A percentile compares a stretch with the other conserved stretches of the same genome.
These are phyloP conservation scores for Patella ulyssiponensis DNA, from an alignment of 2,888 invertebrate species.

Conservation along the genomic window DNA sequence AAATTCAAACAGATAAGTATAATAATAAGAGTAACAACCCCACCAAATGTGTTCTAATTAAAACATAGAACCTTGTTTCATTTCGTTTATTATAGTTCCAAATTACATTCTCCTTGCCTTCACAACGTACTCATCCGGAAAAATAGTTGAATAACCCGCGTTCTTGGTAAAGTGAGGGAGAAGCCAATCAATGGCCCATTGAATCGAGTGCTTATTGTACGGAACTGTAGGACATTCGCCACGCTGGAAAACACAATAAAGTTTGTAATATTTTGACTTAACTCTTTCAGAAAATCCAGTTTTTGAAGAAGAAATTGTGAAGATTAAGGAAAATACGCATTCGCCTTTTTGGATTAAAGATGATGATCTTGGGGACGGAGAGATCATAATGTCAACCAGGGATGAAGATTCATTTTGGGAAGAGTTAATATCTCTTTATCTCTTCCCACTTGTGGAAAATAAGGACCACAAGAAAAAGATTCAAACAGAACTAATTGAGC, in stretches of 20 bases:
- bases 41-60: too few relatives aligned
- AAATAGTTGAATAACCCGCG: too few relatives aligned
- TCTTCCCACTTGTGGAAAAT: constrained; percentile 92
- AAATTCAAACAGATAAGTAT: neutral
- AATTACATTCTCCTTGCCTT: too few relatives aligned
- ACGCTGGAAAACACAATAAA: too few relatives aligned
- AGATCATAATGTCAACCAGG: constrained; percentile 70
- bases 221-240: too few relatives aligned
- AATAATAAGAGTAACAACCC: too few relatives aligned
- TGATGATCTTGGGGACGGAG: constrained; percentile 30
- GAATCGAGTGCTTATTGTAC: too few relatives aligned
- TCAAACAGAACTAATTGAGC: constrained; percentile 80
- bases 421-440: constrained; percentile 92
- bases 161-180: too few relatives aligned
- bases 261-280: neutral
- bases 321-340: neutral
- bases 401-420: constrained; percentile 93
- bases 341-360: constrained; percentile 51
- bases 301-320: constrained; percentile 30
- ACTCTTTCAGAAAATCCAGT: constrained; percentile 44
- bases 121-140: too few relatives aligned
- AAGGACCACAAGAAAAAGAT: constrained; percentile 77
- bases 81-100: too few relatives aligned
- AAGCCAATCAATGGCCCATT: too few relatives aligned
- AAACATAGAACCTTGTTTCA: too few relatives aligned